These are phyloP conservation scores for Nycticryphes semicollaris DNA, from an alignment of 2,113 vertebrate genomes.

Conservation along the genomic window DNA sequence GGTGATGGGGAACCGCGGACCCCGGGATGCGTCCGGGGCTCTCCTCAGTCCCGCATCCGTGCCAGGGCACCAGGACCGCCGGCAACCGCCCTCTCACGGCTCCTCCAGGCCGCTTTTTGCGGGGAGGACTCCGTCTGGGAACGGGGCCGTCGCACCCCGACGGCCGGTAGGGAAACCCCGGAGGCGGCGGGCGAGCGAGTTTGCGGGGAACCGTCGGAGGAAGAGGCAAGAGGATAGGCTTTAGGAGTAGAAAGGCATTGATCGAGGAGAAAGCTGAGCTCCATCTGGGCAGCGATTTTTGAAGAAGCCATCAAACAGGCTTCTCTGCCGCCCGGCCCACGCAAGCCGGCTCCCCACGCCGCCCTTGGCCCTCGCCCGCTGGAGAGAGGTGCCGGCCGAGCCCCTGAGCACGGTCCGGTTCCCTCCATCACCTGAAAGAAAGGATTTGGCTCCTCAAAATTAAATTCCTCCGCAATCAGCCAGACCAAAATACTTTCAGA, in stretches of 20 bases:
- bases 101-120: not conserved
- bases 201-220: not conserved
- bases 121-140: not conserved
- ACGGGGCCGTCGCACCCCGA: not conserved
- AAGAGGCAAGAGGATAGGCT: not conserved
- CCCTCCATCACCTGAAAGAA: not conserved
- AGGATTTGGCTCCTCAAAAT: not conserved
- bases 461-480: not conserved
- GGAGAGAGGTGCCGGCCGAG: not conserved
- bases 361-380: not conserved
- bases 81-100: fast-evolving
- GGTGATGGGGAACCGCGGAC: not conserved
- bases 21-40: not conserved
- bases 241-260: not conserved
- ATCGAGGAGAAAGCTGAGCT: not conserved
- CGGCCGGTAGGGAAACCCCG: not conserved
- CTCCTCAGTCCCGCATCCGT: not conserved
- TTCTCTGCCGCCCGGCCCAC: not conserved
- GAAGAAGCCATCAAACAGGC: not conserved
- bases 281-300: not conserved
- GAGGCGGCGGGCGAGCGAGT: not conserved
- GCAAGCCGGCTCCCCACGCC: not conserved
- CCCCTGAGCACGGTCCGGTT: not conserved
- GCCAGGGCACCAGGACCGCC: not conserved
- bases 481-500: not conserved